Evolutionary conservation across 2,113 vertebrate genomes (phyloP).

Genomic region (Panthera leo): DNA sequence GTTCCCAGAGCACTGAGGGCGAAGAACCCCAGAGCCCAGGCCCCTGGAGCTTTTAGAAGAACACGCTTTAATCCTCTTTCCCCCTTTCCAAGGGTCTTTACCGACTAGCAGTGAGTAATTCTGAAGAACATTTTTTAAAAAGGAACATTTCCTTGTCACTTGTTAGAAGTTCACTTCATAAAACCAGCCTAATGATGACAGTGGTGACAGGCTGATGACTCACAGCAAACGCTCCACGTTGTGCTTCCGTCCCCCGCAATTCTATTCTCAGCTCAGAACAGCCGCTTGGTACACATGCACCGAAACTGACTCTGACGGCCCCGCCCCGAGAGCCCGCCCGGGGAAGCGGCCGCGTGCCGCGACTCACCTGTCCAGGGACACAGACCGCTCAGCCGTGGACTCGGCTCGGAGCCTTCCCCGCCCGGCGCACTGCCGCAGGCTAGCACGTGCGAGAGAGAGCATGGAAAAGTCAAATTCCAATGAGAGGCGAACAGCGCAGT

Average conservation of each 20-base stretch:
- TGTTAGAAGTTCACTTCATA: conserved; percentile 54
- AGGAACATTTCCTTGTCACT: conserved; percentile 62
- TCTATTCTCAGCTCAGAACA: conserved; percentile 64
- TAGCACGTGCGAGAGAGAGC: background rate
- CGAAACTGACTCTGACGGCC: background rate
- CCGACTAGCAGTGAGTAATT: background rate
- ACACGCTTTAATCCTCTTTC: background rate
- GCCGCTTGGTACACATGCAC: background rate
- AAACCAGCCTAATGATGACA: conserved; percentile 30
- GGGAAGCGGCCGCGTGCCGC: background rate
- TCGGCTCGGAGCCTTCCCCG: accelerated
- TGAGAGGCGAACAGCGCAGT: background rate
- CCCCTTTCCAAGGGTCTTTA: background rate
- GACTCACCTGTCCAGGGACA: conserved; percentile 60
- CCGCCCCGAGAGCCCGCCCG: background rate
- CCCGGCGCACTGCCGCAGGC: background rate
- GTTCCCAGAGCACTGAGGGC: background rate
- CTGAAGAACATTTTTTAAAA: conserved; percentile 47
- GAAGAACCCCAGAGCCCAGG: background rate
- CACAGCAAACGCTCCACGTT: background rate
- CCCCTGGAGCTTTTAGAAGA: background rate
- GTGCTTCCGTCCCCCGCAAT: conserved; percentile 46
- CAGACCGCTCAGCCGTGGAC: background rate
- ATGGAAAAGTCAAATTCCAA: background rate
- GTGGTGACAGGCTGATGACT: conserved; percentile 69